phyloP scores from a whole-genome alignment of 37 sponge, comb jelly and placozoan genomes.

The Axinella damicornis region DNA sequence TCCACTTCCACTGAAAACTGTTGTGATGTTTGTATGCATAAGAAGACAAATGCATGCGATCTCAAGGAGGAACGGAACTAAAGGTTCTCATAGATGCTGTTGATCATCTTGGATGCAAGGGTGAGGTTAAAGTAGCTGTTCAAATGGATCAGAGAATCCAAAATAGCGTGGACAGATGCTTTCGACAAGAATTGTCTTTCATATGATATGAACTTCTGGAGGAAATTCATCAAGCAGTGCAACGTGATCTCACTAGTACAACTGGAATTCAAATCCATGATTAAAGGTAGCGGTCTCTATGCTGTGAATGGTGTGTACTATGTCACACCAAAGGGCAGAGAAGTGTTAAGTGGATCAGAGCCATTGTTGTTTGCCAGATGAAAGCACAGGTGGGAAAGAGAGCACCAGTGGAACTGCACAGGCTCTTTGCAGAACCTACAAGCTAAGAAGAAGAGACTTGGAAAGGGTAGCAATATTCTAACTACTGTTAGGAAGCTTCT shows the following conservation, averaged over 20 bases:
- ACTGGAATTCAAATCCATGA: neutral
- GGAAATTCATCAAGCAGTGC: conserved; percentile 8
- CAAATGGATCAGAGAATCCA: conserved; percentile 24
- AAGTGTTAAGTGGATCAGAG: neutral
- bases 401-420: too few species aligned
- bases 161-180: conserved; percentile 14
- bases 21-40: conserved; percentile 45
- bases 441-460: neutral
- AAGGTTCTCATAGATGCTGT: conserved; percentile 12
- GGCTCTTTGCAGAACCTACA: too few species aligned
- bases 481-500: conserved; percentile 12
- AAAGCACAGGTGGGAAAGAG: too few species aligned
- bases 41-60: too few species aligned
- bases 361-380: neutral
- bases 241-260: neutral
- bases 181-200: conserved; percentile 17
- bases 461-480: conserved; percentile 21
- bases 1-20: neutral
- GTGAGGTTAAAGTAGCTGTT: conserved; percentile 33
- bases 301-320: conserved; percentile 32
- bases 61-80: neutral
- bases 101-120: conserved; percentile 21
- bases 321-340: neutral
- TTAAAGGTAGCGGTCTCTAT: conserved; percentile 17
- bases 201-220: conserved; percentile 9